These are phyloP conservation scores for Cathartes aura DNA, from an alignment of 2,113 vertebrate species.

Conservation along the genomic window DNA sequence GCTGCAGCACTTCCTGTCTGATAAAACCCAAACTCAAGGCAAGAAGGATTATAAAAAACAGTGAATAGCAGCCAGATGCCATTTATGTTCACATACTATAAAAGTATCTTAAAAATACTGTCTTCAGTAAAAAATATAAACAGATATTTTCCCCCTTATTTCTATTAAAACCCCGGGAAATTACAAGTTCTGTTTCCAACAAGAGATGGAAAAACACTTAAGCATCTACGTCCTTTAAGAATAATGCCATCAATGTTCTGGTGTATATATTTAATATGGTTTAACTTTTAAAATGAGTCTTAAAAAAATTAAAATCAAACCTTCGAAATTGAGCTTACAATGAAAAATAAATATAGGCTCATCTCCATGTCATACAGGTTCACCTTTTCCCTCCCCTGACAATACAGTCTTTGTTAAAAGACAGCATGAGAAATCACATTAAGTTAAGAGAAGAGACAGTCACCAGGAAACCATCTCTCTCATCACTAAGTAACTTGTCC, in stretches of 20 bases:
- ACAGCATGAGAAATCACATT: background rate
- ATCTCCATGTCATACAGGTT: background rate
- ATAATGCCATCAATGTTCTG: background rate
- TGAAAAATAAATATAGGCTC: slow-evolving; percentile 61
- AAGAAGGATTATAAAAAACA: background rate
- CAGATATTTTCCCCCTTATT: background rate
- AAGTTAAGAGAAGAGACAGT: background rate
- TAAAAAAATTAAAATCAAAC: slow-evolving; percentile 30
- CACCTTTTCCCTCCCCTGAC: background rate
- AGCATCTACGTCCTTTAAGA: background rate
- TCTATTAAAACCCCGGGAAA: slow-evolving; percentile 13
- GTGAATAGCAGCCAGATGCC: background rate
- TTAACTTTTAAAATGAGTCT: slow-evolving; percentile 30
- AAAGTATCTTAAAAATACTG: slow-evolving; percentile 50
- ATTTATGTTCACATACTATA: slow-evolving; percentile 24
- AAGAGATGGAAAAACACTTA: background rate
- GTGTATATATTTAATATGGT: background rate
- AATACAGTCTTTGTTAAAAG: background rate
- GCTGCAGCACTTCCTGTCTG: background rate
- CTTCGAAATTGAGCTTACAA: background rate
- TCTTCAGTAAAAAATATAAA: slow-evolving; percentile 58
- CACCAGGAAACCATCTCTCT: background rate
- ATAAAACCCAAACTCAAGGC: slow-evolving; percentile 29
- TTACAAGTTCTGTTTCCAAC: slow-evolving; percentile 15
- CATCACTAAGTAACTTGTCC: background rate